These are phyloP conservation scores for Calidris pugnax DNA, from an alignment of 2,113 vertebrate genomes.

Conservation along the genomic window DNA sequence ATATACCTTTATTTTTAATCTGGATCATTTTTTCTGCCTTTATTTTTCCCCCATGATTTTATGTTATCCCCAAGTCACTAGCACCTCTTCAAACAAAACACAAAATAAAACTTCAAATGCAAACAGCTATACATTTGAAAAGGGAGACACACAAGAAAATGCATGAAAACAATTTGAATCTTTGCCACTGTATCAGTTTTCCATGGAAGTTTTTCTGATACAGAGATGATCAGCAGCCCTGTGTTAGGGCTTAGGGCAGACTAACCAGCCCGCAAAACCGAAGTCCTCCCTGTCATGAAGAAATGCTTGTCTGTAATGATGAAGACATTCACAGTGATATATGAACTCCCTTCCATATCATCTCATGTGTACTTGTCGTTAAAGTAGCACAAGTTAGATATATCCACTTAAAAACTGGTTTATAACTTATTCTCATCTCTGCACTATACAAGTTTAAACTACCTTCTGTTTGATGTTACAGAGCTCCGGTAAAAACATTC, in stretches of 20 bases:
- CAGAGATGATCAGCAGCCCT: not conserved
- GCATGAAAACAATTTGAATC: not conserved
- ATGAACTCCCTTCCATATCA: not conserved
- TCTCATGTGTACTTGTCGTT: not conserved
- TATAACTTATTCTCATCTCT: not conserved
- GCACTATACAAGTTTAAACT: not conserved
- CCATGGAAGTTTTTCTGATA: not conserved
- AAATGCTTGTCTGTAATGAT: not conserved
- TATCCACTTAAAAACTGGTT: not conserved
- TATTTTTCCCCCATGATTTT: not conserved
- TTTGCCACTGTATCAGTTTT: not conserved
- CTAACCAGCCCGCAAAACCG: not conserved
- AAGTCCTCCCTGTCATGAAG: not conserved
- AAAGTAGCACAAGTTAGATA: not conserved
- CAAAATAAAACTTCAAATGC: not conserved
- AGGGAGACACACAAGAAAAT: not conserved
- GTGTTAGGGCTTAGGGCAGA: not conserved
- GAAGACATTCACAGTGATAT: not conserved
- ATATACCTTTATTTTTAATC: no score
- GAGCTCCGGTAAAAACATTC: not conserved
- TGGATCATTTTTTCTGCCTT: not conserved
- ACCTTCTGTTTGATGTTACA: not conserved
- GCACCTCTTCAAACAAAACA: not conserved
- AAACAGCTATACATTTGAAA: not conserved
- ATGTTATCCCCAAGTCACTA: not conserved